Percentiles rank a stretch among this genome's conserved stretches.
These are phyloP conservation scores for Axis porcinus DNA, from an alignment of 2,113 vertebrate genomes.

Conservation along the genomic window DNA sequence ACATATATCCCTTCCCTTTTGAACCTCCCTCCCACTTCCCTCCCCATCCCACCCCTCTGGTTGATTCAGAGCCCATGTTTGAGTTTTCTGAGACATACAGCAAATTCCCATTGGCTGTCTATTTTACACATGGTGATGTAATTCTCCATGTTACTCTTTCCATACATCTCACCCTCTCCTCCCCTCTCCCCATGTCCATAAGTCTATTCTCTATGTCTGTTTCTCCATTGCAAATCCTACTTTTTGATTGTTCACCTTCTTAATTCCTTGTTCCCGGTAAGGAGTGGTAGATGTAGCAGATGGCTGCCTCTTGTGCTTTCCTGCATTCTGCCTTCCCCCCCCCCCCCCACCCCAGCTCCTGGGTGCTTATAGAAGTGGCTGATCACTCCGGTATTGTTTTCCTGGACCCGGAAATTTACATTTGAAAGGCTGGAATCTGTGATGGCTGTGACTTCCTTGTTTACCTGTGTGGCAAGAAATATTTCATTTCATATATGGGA, in stretches of 20 bases:
- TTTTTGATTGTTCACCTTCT: neutral
- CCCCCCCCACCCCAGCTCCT: neutral
- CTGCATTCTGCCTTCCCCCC: neutral
- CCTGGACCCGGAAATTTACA: neutral
- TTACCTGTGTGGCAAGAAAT: neutral
- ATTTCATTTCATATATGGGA: neutral
- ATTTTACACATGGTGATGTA: neutral
- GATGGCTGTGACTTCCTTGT: neutral
- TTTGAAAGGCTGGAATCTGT: neutral
- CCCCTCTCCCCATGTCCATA: neutral
- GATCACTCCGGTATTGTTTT: neutral
- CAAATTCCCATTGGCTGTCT: neutral
- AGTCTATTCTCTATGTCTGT: neutral
- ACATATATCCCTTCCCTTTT: neutral
- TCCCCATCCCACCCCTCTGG: neutral
- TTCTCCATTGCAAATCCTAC: neutral
- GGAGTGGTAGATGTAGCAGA: rapidly evolving
- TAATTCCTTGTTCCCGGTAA: neutral
- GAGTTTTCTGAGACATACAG: neutral
- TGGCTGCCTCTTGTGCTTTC: neutral
- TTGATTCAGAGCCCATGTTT: neutral
- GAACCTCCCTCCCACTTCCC: neutral
- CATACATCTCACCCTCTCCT: neutral
- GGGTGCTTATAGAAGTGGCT: neutral
- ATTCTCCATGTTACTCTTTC: neutral